A percentile compares a stretch with the other conserved stretches of the same genome.
Evolutionary conservation across 2,888 invertebrate genomes (phyloP).

Genomic region (Caenorhabditis wallacei): DNA sequence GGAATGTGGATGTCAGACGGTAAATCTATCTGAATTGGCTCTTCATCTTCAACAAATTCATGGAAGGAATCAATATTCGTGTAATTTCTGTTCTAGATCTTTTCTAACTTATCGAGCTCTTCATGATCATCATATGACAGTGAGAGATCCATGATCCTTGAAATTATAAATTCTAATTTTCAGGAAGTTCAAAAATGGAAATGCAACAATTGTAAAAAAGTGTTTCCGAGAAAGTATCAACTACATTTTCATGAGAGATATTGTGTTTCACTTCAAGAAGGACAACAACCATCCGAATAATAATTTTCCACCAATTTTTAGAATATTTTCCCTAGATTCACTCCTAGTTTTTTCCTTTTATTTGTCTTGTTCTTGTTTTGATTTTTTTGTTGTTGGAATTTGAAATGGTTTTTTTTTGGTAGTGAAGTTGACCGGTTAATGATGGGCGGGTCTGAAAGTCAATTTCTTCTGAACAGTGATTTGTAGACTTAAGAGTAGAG

Average conservation of each 20-base stretch:
- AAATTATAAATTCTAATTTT: background rate
- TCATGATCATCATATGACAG: slow-evolving; percentile 24
- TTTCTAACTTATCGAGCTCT: slow-evolving; percentile 24
- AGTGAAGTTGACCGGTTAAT: too few relatives aligned
- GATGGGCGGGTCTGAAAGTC: too few relatives aligned
- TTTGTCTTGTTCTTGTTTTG: background rate
- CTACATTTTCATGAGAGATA: slow-evolving; percentile 18
- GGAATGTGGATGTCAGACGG: background rate
- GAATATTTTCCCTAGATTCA: too few relatives aligned
- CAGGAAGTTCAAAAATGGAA: slow-evolving; percentile 33
- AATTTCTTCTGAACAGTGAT: background rate
- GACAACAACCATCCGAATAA: background rate
- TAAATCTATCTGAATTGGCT: background rate
- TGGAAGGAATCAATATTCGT: background rate
- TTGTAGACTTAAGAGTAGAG: background rate
- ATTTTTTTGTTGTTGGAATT: background rate
- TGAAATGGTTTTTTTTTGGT: too few relatives aligned
- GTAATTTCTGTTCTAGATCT: slow-evolving; percentile 8
- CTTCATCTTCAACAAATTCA: slow-evolving; percentile 3
- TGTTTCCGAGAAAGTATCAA: slow-evolving; percentile 14
- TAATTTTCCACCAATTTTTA: background rate
- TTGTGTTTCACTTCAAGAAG: background rate
- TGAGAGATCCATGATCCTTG: background rate
- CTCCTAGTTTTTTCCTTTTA: too few relatives aligned
- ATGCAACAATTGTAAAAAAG: background rate